Conservation (phyloP, 2,797 vertebrate genomes). For the Leuciscus waleckii region DNA sequence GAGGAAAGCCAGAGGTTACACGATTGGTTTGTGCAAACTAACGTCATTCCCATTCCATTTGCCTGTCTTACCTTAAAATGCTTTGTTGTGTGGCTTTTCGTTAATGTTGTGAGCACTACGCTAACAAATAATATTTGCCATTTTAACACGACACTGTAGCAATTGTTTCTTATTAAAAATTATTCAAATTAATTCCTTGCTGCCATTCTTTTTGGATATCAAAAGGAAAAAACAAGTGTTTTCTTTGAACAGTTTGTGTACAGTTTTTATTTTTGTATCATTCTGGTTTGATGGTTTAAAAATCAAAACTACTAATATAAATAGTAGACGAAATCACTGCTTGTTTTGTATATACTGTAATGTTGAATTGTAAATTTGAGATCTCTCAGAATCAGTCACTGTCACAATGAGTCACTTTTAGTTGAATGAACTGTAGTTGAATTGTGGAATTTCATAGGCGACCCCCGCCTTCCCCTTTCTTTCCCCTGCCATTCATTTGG, state of each 20-base stretch:
- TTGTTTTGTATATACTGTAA: slow-evolving; percentile 86
- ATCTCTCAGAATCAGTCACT: slow-evolving; percentile 74
- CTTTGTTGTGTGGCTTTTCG: slow-evolving; percentile 79
- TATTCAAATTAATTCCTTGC: slow-evolving; percentile 82
- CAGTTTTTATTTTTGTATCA: slow-evolving; percentile 91
- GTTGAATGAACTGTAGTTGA: slow-evolving; percentile 68
- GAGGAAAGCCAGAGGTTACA: slow-evolving; percentile 71
- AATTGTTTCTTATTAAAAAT: slow-evolving; percentile 85
- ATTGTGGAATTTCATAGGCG: slow-evolving; percentile 67
- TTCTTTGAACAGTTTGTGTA: slow-evolving; percentile 88
- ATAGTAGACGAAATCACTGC: slow-evolving; percentile 78
- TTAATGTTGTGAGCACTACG: slow-evolving; percentile 79
- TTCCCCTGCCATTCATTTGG: slow-evolving; percentile 56
- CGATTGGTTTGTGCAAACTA: slow-evolving; percentile 63
- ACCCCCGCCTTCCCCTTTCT: slow-evolving; percentile 66
- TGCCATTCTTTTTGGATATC: slow-evolving; percentile 84
- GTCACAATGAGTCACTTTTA: slow-evolving; percentile 73
- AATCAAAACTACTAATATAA: slow-evolving; percentile 78
- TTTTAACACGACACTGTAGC: slow-evolving; percentile 91
- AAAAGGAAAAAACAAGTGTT: slow-evolving; percentile 80
- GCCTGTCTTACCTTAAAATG: slow-evolving; percentile 73
- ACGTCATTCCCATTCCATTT: slow-evolving; percentile 77
- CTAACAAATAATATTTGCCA: slow-evolving; percentile 82
- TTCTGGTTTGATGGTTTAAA: slow-evolving; percentile 82
- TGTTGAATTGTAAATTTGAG: slow-evolving; percentile 86